Evolutionary conservation across 2,113 vertebrate genomes (phyloP).

Genomic region (Paraplagusia blochii): DNA sequence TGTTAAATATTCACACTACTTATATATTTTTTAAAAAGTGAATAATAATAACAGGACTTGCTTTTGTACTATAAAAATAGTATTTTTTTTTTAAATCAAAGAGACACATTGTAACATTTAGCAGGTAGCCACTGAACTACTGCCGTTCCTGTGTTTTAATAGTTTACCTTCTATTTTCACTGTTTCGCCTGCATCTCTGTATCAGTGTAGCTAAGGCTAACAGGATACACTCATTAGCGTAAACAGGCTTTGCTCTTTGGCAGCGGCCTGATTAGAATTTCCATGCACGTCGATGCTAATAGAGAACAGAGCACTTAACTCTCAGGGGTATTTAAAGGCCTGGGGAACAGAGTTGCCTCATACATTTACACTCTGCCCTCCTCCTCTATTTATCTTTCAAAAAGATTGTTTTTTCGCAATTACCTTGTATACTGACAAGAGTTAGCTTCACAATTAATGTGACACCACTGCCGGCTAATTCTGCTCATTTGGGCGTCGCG

Average conservation of each 20-base stretch:
- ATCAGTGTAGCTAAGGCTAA: not conserved
- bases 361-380: not conserved
- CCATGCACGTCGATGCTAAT: constrained; percentile 25
- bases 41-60: no score
- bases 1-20: no score
- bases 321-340: constrained; percentile 23
- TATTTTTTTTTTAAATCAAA: no score
- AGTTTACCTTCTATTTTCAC: no score
- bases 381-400: constrained; percentile 16
- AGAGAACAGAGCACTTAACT: constrained; percentile 43
- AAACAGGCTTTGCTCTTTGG: constrained; percentile 11
- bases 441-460: constrained; percentile 44
- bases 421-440: constrained; percentile 25
- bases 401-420: constrained; percentile 27
- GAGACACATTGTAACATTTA: no score
- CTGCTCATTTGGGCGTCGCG: constrained; percentile 33
- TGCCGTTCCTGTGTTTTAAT: no score
- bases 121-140: no score
- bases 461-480: constrained; percentile 44
- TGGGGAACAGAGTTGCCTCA: constrained; percentile 3
- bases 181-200: not conserved
- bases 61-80: no score
- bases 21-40: no score
- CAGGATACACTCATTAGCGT: constrained; percentile 14
- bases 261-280: constrained; percentile 35